These are phyloP conservation scores for Hyphantria cunea DNA, from an alignment of 1,140 invertebrate species.

Conservation along the genomic window DNA sequence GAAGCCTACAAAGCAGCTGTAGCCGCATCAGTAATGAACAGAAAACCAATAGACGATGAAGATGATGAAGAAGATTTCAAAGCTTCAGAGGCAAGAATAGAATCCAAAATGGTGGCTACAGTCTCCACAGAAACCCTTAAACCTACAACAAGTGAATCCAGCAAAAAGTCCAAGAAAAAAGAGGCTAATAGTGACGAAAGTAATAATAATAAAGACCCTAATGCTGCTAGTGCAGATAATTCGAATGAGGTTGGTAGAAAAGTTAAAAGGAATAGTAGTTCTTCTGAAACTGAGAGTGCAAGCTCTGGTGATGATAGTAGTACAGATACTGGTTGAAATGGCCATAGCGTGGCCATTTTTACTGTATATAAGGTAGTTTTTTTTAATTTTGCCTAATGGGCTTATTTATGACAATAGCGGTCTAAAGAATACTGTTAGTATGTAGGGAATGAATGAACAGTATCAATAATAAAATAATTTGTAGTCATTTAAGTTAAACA, in stretches of 20 bases:
- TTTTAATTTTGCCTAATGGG: too few relatives aligned
- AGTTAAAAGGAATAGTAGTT: constrained; percentile 60
- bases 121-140: constrained; percentile 79
- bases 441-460: too few relatives aligned
- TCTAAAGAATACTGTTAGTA: too few relatives aligned
- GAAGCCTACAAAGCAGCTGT: constrained; percentile 89
- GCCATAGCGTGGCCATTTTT: not conserved
- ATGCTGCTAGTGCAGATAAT: constrained; percentile 22
- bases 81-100: constrained; percentile 44
- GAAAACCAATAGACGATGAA: constrained; percentile 82
- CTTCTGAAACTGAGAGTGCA: constrained; percentile 70
- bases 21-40: constrained; percentile 83
- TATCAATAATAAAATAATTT: too few relatives aligned
- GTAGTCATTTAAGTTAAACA: too few relatives aligned
- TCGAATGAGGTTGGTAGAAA: constrained; percentile 41
- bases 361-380: too few relatives aligned
- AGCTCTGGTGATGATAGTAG: constrained; percentile 72
- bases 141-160: constrained; percentile 58
- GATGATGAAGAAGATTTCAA: constrained; percentile 69
- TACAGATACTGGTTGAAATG: constrained; percentile 70
- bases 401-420: too few relatives aligned
- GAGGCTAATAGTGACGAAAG: constrained; percentile 36
- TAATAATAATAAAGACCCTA: constrained; percentile 32
- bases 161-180: constrained; percentile 59
- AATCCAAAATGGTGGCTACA: constrained; percentile 76